A percentile compares a stretch with the other conserved stretches of the same genome.
phyloP scores from a whole-genome alignment of 37 sponge, comb jelly and placozoan species.

The Eunapius fragilis region DNA sequence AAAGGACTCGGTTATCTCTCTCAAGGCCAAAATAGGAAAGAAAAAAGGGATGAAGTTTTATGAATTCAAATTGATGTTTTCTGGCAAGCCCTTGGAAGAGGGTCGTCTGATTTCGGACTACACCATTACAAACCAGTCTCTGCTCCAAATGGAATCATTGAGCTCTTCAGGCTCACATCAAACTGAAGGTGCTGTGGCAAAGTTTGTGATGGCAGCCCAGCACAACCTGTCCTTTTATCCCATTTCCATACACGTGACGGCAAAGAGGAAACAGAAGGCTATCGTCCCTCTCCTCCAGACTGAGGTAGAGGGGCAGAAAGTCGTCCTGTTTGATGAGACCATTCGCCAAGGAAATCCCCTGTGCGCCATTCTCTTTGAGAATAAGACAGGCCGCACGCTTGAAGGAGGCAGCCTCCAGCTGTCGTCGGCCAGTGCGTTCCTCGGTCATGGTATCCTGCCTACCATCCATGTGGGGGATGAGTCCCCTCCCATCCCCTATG shows the following conservation, averaged over 20 bases:
- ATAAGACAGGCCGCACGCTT: slow-evolving; percentile 86
- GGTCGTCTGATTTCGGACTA: slow-evolving; percentile 87
- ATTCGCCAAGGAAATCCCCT: slow-evolving; percentile 85
- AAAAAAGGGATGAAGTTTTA: slow-evolving; percentile 41
- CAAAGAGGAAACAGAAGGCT: slow-evolving; percentile 91
- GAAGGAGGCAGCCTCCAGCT: slow-evolving; percentile 85
- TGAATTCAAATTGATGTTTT: slow-evolving; percentile 71
- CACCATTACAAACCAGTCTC: slow-evolving; percentile 68
- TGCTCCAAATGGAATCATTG: slow-evolving; percentile 46
- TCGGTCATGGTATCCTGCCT: slow-evolving; percentile 69
- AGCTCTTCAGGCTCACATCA: neutral
- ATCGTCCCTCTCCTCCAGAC: slow-evolving; percentile 84
- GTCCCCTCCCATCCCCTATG: slow-evolving; percentile 86
- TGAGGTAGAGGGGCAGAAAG: slow-evolving; percentile 74
- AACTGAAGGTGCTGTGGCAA: neutral
- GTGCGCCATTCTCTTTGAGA: slow-evolving; percentile 84
- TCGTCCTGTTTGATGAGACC: slow-evolving; percentile 81
- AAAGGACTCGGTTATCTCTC: slow-evolving; percentile 67
- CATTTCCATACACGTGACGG: slow-evolving; percentile 76
- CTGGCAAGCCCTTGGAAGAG: slow-evolving; percentile 78
- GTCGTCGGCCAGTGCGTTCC: slow-evolving; percentile 50
- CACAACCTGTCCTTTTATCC: slow-evolving; percentile 88
- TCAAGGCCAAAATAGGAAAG: slow-evolving; percentile 65
- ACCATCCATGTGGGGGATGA: slow-evolving; percentile 87
- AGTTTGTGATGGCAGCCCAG: slow-evolving; percentile 82